A percentile compares a stretch with the other conserved stretches of the same genome.
phyloP scores from a whole-genome alignment of 2,113 vertebrate genomes.

The Vidua chalybeata region DNA sequence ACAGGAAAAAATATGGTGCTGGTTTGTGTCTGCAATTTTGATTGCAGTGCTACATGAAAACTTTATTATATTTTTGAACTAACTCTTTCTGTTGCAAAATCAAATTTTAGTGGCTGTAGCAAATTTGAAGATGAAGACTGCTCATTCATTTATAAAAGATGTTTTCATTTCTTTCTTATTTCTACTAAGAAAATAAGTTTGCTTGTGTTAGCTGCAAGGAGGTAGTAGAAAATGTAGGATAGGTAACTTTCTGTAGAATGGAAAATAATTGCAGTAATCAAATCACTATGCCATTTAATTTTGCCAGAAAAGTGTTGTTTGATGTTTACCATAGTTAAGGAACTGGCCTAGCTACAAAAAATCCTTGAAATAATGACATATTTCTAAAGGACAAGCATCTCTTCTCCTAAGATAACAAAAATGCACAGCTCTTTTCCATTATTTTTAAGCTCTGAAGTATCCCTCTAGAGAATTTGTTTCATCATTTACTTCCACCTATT shows the following conservation, averaged over 20 bases:
- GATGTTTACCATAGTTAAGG: neutral
- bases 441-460: neutral
- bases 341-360: neutral
- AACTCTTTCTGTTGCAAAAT: neutral
- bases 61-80: neutral
- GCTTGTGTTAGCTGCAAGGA: neutral
- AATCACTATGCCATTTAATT: neutral
- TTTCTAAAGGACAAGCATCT: neutral
- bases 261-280: neutral
- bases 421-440: neutral
- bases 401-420: neutral
- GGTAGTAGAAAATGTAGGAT: neutral
- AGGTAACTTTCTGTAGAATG: neutral
- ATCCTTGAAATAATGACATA: neutral
- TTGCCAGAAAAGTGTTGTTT: neutral
- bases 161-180: neutral
- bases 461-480: neutral
- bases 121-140: neutral
- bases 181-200: neutral
- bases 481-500: conserved; percentile 9
- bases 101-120: neutral
- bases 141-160: neutral
- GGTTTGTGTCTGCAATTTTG: conserved; percentile 25
- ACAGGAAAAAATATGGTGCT: neutral
- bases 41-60: neutral